Conservation (phyloP, 2,113 vertebrate genomes). For the Miniopterus natalensis region DNA sequence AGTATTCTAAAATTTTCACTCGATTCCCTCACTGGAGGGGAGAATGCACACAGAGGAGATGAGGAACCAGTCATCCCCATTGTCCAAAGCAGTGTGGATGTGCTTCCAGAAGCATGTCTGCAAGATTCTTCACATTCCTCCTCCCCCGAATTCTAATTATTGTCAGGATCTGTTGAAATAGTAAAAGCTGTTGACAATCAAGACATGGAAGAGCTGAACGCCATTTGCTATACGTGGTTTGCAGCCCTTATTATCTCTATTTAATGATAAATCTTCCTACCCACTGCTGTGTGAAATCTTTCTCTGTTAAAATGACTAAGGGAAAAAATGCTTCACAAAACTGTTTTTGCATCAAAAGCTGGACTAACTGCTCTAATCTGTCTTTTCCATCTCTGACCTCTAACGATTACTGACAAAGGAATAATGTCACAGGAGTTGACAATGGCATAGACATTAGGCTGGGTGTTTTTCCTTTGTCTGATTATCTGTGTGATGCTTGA, state of each 20-base stretch:
- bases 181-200: neutral
- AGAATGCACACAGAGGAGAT: accelerated
- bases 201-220: neutral
- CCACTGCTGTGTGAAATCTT: neutral
- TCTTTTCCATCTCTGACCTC: neutral
- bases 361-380: neutral
- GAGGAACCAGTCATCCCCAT: neutral
- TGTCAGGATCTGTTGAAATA: neutral
- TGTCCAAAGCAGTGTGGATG: neutral
- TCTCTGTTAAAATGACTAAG: neutral
- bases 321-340: neutral
- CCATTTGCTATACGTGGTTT: neutral
- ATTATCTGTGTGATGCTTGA: neutral
- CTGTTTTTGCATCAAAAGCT: neutral
- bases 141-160: neutral
- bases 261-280: neutral
- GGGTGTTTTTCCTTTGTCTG: neutral
- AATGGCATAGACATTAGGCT: neutral
- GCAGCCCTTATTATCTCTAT: neutral
- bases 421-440: neutral
- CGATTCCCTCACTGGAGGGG: neutral
- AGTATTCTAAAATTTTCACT: neutral
- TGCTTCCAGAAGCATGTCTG: neutral
- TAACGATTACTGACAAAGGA: neutral
- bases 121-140: neutral